A percentile compares a stretch with the other conserved stretches of the same genome.
Evolutionary conservation across 2,888 invertebrate species (phyloP).

Genomic region (Rotaria sp.): DNA sequence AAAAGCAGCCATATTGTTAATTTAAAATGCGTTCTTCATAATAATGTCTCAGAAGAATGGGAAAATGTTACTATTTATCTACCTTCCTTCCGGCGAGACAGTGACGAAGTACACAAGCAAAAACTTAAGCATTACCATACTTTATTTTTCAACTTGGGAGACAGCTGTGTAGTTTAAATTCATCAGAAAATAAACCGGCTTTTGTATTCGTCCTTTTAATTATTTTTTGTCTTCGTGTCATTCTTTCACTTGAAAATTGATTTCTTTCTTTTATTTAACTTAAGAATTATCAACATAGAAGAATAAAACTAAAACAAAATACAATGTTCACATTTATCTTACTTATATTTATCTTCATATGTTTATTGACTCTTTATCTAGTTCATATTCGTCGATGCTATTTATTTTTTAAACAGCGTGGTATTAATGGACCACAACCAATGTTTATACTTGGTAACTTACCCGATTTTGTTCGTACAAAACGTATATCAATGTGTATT

Average conservation of each 20-base stretch:
- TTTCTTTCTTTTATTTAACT: not conserved
- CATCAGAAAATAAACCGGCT: no score
- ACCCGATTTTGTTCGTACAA: slow-evolving; percentile 8
- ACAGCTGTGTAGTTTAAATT: not conserved
- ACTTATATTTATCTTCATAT: not conserved
- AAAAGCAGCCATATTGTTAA: no score
- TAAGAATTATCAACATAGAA: not conserved
- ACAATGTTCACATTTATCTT: not conserved
- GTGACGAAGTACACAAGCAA: not conserved
- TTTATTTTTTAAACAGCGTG: not conserved
- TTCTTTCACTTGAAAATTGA: no score
- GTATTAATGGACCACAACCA: slow-evolving; percentile 36
- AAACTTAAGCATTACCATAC: no score
- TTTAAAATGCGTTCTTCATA: no score
- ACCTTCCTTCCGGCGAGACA: not conserved
- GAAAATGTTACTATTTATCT: not conserved
- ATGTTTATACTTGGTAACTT: slow-evolving; percentile 37
- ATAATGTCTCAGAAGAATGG: not conserved
- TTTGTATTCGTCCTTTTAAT: no score
- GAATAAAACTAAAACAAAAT: not conserved
- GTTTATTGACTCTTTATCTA: not conserved
- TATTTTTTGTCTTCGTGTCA: no score
- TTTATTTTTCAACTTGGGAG: not conserved
- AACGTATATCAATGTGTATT: slow-evolving; percentile 28
- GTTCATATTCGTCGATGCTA: not conserved